Evolutionary conservation across 2,797 vertebrate species (phyloP), one percentile per base, ranked within the genome.

Genomic region (Syngnathus rostellatus): DNA sequence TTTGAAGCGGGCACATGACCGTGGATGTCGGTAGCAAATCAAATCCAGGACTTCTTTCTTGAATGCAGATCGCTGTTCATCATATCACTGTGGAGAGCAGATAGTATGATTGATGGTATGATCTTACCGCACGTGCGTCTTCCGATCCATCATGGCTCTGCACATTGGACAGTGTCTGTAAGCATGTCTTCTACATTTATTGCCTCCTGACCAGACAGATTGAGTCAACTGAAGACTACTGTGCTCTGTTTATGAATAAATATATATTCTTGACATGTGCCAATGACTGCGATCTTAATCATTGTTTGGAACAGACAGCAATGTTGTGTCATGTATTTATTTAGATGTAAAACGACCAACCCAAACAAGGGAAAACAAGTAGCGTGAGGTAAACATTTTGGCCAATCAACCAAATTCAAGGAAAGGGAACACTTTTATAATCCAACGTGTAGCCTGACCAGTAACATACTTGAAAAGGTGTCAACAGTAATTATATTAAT

Each of bases 181-280:
- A 77, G 83, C 86, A 86, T 84, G 84, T 81, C 80, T 82, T 81
- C 73, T 86, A 81, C 80, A 77, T 83, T 83, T 79, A 74, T 86
- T 85, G 83, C 84, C 72, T 81, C 82, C 81, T 67, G 79, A 77
- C 70, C 77, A 74, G 77, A 78, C 77, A 75, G 77, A 70, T 78
- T 68, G 72, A 73, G 17, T 38, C 17, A 64, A 64, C 45, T 50
- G 62, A 51, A 50, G 31, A 38, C 80, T 74, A 50, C 70, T 87
- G 85, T 88, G 65, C 67, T 72, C 70, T 65, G 75, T 84, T 83
- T 75, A 79, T 83, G 76, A 86, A 87, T 87, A 88, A 85, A 88
- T 76, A 77, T 85, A 76, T 85, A 83, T 87, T 87, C 83, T 87
- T 86, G 73, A 86, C 77, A 80, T 72, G 61, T 69, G 63, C 66